Evolutionary conservation across 2,797 vertebrate species (phyloP), one percentile per base, ranked within the genome.

Genomic region (Eidolon dupreanum): DNA sequence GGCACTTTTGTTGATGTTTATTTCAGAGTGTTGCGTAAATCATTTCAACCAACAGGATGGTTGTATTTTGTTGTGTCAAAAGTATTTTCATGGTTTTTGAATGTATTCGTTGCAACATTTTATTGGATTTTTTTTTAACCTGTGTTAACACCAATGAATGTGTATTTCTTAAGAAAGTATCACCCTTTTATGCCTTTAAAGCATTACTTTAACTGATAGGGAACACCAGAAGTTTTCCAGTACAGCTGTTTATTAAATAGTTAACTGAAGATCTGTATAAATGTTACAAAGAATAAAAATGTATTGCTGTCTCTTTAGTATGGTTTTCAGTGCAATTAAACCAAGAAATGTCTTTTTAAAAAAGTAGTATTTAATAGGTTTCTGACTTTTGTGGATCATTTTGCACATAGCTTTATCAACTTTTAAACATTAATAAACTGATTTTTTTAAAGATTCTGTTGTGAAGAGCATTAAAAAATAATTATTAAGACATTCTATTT

Each of bases 391-490:
- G 88, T 98, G 98, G 96, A 98, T 98, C 97, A 98, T 98, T 99
- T 99, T 99, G 98, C 99, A 99, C 98, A 99, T 99, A 99, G 98
- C 98, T 98, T 98, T 98, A 98, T 98, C 98, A 98, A 98, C 98
- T 98, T 98, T 98, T 99, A 98, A 99, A 98, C 98, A 98, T 99
- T 99, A 99, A 99, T 99, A 99, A 99, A 99, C 98, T 98, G 98
- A 98, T 98, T 98, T 99, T 46, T 98, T 97, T 97, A 98, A 98
- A 98, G 95, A 97, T 96, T 95, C 74, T 61, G 75, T 95, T 97
- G 94, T 89, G 82, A 96, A 96, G 82, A 92, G 65, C 75, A 41
- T 88, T 77, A 9, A 71, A 86, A 95, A 73, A 88, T 49, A 65
- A 49, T 74, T 84, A 0, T 31, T n/a, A 28, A 74, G 51, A 68